Evolutionary conservation across 2,888 invertebrate genomes (phyloP), one percentile per base, ranked within the genome.

Genomic region (Caenorhabditis sp.): DNA sequence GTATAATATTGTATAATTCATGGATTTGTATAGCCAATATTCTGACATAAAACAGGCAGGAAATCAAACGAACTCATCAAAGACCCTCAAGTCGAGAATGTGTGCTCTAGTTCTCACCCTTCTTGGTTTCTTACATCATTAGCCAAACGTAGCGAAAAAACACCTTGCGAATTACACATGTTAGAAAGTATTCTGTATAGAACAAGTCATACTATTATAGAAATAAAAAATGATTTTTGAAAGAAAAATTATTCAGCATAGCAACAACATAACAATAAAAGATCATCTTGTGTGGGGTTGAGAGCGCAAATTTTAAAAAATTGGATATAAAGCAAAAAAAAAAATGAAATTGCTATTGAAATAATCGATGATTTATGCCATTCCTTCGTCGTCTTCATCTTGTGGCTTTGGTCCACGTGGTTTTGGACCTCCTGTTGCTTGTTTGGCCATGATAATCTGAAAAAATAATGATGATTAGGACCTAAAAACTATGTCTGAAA

Each of bases 371-470:
- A 59, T 43, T 84, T 83, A 87, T n/a, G 87, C 87, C 87, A 87
- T 87, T 56, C 85, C 85, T 61, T 88, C 87, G 76, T 90, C 90
- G 69, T 90, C 90, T 77, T 89, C 90, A 68, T 87, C 87, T 58
- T 84, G 85, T 20, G 76, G 73, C 57, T 85, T 85, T 8, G 87
- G 82, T 1, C 76, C 84, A 38, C 85, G 75, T 43, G 89, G 87
- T 73, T 90, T 90, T 1, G 90, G 90, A 54, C 90, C 90, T 25
- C 90, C 90, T 4, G 82, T 80, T 23, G 90, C 90, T 74, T 88
- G 89, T 78, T 90, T 90, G 17, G 90, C 89, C 90, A 90, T 90
- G 74, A 90, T 90, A 61, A 90, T 90, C 89, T 90, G 84, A 43
- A 83, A 72, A 52, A 58, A 38, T n/a, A 50, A 50, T 7, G 38